Conservation (phyloP, 1,140 invertebrate genomes). For the Campoletis sonorensis region DNA sequence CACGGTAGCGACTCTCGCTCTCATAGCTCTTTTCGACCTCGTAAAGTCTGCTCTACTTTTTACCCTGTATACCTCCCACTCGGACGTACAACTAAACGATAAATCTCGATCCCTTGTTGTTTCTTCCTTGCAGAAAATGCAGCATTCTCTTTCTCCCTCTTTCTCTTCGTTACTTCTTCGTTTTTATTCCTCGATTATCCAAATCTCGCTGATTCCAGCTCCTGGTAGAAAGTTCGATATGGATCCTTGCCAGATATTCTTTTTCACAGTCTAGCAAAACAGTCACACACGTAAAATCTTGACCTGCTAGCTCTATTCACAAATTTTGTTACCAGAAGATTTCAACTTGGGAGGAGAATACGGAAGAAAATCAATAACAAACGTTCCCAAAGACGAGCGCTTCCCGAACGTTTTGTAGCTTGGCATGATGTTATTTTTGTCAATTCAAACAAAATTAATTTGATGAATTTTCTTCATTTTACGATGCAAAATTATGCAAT, state of each 20-base stretch:
- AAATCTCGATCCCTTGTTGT: slow-evolving; percentile 22
- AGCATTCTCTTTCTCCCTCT: neutral
- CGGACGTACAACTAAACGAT: slow-evolving; percentile 21
- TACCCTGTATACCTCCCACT: neutral
- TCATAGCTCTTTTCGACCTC: slow-evolving; percentile 19
- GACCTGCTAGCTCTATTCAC: neutral
- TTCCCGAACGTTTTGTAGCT: too few species aligned
- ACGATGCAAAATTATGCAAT: too few species aligned
- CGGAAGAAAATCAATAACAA: neutral
- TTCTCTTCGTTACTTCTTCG: too few species aligned
- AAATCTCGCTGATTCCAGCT: neutral
- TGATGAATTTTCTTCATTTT: too few species aligned
- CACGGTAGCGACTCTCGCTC: slow-evolving; percentile 14
- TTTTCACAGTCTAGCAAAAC: neutral
- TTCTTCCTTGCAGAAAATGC: neutral
- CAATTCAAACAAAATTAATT: too few species aligned
- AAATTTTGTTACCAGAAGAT: neutral
- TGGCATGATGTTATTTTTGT: too few species aligned
- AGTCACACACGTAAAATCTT: neutral
- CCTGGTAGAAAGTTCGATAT: neutral
- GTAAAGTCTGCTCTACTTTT: slow-evolving; percentile 28
- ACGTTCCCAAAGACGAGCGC: neutral
- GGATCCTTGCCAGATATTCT: slow-evolving; percentile 23
- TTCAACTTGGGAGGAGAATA: neutral
- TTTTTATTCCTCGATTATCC: too few species aligned